Conservation (phyloP, 2,888 invertebrate species). For the Volucella inflata region DNA sequence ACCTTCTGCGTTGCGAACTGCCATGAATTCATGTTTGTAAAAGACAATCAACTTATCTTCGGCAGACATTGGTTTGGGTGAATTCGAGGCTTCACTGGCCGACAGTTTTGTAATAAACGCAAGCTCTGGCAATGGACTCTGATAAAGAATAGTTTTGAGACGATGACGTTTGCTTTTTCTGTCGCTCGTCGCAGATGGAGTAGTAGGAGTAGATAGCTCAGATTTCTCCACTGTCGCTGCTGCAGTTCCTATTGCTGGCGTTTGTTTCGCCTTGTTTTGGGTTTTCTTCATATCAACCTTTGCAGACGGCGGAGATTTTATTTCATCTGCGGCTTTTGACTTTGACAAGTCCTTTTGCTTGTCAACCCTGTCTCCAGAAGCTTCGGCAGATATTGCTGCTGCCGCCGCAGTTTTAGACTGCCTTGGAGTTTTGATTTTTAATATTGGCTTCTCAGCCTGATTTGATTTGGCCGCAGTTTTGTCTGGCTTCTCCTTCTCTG, state of each 20-base stretch:
- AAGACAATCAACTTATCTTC: conserved; percentile 94
- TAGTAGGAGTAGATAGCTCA: conserved; percentile 23
- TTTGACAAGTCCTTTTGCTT: conserved; percentile 73
- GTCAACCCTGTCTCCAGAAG: conserved; percentile 32
- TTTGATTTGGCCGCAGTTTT: conserved; percentile 35
- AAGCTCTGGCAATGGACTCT: conserved; percentile 91
- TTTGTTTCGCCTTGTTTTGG: conserved; percentile 54
- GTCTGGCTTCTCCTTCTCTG: conserved; percentile 48
- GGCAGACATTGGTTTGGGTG: conserved; percentile 84
- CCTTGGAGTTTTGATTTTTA: conserved; percentile 42
- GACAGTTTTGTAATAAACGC: conserved; percentile 90
- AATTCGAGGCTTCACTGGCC: conserved; percentile 85
- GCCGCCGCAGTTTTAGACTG: conserved; percentile 52
- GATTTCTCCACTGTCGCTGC: conserved; percentile 1
- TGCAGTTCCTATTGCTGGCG: neutral
- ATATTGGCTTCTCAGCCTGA: conserved; percentile 50
- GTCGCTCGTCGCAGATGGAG: conserved; percentile 73
- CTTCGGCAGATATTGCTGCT: conserved; percentile 78
- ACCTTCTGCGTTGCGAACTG: conserved; percentile 95
- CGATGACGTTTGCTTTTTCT: conserved; percentile 80
- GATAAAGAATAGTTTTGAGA: conserved; percentile 88
- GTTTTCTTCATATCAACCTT: conserved; percentile 47
- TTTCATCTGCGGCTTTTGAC: conserved; percentile 51
- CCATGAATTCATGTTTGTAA: conserved; percentile 95
- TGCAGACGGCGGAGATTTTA: conserved; percentile 44